Evolutionary conservation across 1,140 invertebrate species (phyloP), one percentile per base, ranked within the genome.

Genomic region (Bombus impatiens): DNA sequence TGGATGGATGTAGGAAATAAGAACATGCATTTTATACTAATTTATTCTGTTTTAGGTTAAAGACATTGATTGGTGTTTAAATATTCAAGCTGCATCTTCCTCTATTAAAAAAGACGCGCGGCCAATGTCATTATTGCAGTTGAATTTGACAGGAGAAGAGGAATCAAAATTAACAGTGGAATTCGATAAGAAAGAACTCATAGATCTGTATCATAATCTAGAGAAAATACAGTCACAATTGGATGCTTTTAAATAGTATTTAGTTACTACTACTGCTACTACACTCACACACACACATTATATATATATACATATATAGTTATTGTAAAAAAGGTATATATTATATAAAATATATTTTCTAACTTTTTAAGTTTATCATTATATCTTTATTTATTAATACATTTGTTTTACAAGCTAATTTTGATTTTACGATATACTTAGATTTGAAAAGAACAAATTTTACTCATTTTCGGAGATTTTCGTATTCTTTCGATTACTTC

Each of bases 151-250:
- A 68, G 92, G 92, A 10, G 83, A 75, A 47, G 77, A 84, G 67
- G 84, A 84, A 25, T 87, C 92, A 28, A 93, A 86, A 82, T 71
- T 95, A 53, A 94, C 91, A 10, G 90, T 94, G 4, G 92, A 95
- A 82, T 93, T 95, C 82, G 86, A 94, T 78, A 94, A 92, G 89
- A 78, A 89, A 37, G 87, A 92, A 62, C 86, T 95, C 8, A 89
- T 71, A 67, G 89, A 94, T 47, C 75, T 95, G 9, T 93, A 94
- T 87, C 40, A 93, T 18, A 92, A 92, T 78, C 87, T 95, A 74
- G 93, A 95, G 78, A 89, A 94, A 84, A 95, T 95, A 83, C 94
- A 95, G 75, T 78, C 77, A 15, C 92, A 95, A 57, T 81, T 95
- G 32, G 94, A 95, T 89, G 47, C 92, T 57, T 89, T 95, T n/a